Percentiles rank a stretch among this genome's conserved stretches.
Conservation (phyloP, 2,888 invertebrate species). For the Mycalesis mineus region DNA sequence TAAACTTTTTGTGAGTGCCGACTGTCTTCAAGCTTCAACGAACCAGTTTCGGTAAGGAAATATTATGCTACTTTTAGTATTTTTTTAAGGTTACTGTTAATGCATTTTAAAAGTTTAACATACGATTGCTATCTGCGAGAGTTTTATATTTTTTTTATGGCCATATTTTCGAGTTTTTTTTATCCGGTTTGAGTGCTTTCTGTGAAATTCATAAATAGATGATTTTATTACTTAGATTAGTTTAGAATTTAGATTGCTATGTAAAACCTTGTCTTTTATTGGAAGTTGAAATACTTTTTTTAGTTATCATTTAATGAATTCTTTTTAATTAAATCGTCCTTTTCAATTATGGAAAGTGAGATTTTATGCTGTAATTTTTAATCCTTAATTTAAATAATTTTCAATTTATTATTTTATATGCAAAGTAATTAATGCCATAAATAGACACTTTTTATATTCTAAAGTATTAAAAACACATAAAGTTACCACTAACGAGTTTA, state of each 20-base stretch:
- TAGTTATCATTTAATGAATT: no score
- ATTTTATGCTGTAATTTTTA: no score
- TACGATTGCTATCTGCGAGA: neutral
- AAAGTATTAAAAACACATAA: no score
- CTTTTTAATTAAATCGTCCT: no score
- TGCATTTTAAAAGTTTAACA: neutral
- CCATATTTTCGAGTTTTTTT: neutral
- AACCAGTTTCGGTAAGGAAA: neutral
- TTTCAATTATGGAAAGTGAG: no score
- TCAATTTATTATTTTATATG: no score
- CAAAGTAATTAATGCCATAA: no score
- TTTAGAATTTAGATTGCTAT: neutral
- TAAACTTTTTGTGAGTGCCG: neutral
- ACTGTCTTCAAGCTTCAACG: neutral
- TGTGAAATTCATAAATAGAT: neutral
- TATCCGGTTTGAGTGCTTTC: neutral
- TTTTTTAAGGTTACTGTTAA: slow-evolving; percentile 2
- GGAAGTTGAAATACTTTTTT: no score
- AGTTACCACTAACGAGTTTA: no score
- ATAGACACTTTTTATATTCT: no score
- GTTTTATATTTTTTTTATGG: slow-evolving; percentile 4
- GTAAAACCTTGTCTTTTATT: no score
- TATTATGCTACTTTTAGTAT: neutral
- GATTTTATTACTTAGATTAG: neutral
- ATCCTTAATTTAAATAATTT: no score